Evolutionary conservation across 2,113 vertebrate species (phyloP).

Genomic region (Sylvia atricapilla): DNA sequence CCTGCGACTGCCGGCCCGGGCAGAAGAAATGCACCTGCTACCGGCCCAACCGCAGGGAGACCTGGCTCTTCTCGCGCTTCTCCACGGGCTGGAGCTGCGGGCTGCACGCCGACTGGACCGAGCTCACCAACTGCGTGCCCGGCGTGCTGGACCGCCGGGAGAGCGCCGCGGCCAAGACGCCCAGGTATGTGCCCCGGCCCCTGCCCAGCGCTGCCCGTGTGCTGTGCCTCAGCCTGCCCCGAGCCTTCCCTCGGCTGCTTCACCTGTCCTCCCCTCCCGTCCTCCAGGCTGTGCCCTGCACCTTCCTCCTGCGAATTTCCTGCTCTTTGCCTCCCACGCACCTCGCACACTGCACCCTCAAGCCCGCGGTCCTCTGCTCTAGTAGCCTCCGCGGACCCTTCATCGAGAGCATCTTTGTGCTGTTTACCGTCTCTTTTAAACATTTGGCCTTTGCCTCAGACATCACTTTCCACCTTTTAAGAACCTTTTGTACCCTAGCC

Average conservation of each 20-base stretch:
- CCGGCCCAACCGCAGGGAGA: conserved; percentile 95
- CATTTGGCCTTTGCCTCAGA: not conserved
- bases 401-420: not conserved
- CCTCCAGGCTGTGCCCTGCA: not conserved
- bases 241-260: not conserved
- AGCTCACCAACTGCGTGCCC: conserved; percentile 96
- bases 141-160: conserved; percentile 95
- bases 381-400: not conserved
- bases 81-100: conserved; percentile 99
- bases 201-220: not conserved
- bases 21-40: conserved; percentile 99
- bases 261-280: not conserved
- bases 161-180: conserved; percentile 78
- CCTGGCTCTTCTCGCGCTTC: conserved; percentile 98
- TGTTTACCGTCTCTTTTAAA: not conserved
- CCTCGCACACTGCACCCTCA: rapidly evolving
- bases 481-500: rapidly evolving
- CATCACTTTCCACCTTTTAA: not conserved
- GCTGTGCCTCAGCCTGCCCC: not conserved
- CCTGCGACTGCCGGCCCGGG: conserved; percentile 95
- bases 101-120: conserved; percentile 98
- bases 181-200: conserved; percentile 84
- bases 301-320: not conserved
- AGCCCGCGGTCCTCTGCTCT: not conserved
- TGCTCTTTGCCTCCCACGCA: not conserved